These are phyloP conservation scores for Misgurnus mizolepis DNA, from an alignment of 2,113 vertebrate genomes.

Conservation along the genomic window DNA sequence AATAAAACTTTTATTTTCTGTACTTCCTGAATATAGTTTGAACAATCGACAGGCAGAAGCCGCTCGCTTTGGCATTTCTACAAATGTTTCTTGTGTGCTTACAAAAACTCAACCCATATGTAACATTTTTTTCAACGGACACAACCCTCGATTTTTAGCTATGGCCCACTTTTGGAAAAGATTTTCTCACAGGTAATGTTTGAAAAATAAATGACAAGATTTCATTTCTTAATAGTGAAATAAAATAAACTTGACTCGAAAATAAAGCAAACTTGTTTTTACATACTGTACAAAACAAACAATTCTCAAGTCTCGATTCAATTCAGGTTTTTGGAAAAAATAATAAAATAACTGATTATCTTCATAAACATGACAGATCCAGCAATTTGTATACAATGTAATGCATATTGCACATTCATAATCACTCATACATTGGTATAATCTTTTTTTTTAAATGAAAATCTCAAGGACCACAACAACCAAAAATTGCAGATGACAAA, in stretches of 20 bases:
- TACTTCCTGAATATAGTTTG: conserved; percentile 61
- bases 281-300: neutral
- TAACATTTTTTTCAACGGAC: conserved; percentile 4
- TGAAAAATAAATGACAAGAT: neutral
- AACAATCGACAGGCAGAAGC: conserved; percentile 50
- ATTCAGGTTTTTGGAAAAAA: conserved; percentile 4
- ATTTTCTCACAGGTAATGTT: neutral
- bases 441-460: conserved; percentile 28
- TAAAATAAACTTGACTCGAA: neutral
- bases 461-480: conserved; percentile 40
- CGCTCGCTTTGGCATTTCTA: conserved; percentile 36
- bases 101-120: neutral
- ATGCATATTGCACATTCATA: conserved; percentile 52
- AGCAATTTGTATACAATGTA: conserved; percentile 6
- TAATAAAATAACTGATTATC: conserved; percentile 25
- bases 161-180: neutral
- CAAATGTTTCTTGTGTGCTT: conserved; percentile 56
- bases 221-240: neutral
- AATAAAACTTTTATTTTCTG: conserved; percentile 38
- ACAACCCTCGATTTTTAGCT: neutral
- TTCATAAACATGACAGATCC: conserved; percentile 2
- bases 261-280: neutral
- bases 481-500: conserved; percentile 31
- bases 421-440: conserved; percentile 43
- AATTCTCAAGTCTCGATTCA: neutral